Evolutionary conservation across 2,113 vertebrate genomes (phyloP), one percentile per base, ranked within the genome.

Genomic region (Prunella fulvescens): DNA sequence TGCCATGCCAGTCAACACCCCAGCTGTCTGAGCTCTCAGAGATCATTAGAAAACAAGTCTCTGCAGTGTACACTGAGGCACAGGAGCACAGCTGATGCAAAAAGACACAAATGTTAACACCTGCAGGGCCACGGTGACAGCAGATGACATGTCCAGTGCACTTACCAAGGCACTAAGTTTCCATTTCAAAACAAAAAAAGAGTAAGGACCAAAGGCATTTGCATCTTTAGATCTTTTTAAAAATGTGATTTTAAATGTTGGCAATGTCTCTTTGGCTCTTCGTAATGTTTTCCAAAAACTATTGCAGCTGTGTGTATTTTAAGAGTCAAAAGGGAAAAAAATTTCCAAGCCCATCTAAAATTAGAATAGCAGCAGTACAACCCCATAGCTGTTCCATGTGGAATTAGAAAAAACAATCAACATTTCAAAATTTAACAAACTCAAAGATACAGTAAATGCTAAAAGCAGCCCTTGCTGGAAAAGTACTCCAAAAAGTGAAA

Each of bases 131-230:
- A 7, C 6, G 5, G 78, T 0, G 5, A 42, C 29, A 70, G 73
- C 40, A 44, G 74, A 12, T 12, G 78, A 42, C 37, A 7, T 6
- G 58, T 42, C 13, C 88, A 86, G 93, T 65, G 86, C 95, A 76
- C 95, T 87, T 87, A 92, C 72, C 91, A 93, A 95, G 91, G 94
- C 95, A 95, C 95, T 48, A 47, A 29, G 51, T 70, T 86, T 71
- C 88, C 71, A 37, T 86, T 86, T 60, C 51, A 60, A 80, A 92
- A 61, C 50, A 71, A 61, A 72, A 66, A 66, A 48, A 31, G 62
- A 73, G 47, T 69, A 90, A 88, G 60, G 85, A 93, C 71, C 45
- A 23, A 80, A 48, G 67, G 56, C 50, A 64, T 74, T 58, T 90
- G 76, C 64, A 86, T 31, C 56, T 78, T 95, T 26, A 86, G 39